Evolutionary conservation across 2,113 vertebrate genomes (phyloP).

Genomic region (Rissa tridactyla): DNA sequence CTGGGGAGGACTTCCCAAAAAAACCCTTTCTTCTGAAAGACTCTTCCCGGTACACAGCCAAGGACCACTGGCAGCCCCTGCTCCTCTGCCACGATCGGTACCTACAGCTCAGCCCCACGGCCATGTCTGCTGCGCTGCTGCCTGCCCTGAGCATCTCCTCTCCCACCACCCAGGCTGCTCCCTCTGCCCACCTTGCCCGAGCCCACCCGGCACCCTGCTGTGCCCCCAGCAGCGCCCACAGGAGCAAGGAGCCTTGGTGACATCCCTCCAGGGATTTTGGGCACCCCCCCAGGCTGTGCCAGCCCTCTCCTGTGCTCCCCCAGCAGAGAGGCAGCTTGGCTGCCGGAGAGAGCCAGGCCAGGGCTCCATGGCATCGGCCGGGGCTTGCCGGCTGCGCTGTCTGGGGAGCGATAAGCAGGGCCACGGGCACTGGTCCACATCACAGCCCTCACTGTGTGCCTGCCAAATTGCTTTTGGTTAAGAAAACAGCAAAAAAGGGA

Average conservation of each 20-base stretch:
- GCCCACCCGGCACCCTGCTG: background rate
- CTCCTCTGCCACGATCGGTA: accelerated
- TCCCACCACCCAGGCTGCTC: accelerated
- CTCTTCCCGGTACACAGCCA: background rate
- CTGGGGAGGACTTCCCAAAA: background rate
- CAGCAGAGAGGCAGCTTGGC: background rate
- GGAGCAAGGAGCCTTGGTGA: background rate
- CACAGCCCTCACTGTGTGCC: background rate
- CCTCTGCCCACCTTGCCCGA: background rate
- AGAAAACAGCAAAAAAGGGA: background rate
- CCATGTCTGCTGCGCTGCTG: background rate
- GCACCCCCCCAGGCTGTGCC: background rate
- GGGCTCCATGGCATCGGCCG: accelerated
- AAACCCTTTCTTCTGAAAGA: background rate
- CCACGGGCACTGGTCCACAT: accelerated
- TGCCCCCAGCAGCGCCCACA: background rate
- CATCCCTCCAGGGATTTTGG: background rate
- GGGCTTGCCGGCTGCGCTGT: background rate
- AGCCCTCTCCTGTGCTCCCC: background rate
- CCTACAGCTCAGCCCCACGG: background rate
- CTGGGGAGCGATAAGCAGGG: background rate
- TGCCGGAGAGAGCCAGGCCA: accelerated
- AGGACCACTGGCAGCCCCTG: background rate
- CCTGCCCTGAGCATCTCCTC: background rate
- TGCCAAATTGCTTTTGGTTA: background rate